These are phyloP conservation scores for Lissocephala sabroskyi DNA, from an alignment of 2,888 invertebrate species.

Conservation along the genomic window DNA sequence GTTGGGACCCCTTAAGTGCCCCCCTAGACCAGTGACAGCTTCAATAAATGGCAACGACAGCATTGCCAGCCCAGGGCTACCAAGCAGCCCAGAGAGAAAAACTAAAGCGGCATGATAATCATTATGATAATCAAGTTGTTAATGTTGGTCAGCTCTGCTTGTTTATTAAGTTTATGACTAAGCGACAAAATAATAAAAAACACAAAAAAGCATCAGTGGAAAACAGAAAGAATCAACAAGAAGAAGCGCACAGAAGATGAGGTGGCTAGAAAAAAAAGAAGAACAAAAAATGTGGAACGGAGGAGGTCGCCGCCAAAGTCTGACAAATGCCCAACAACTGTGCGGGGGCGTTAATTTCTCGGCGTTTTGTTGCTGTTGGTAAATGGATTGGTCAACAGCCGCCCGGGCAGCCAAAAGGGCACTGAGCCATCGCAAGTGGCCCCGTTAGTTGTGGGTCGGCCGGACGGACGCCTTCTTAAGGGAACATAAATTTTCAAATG, in stretches of 20 bases:
- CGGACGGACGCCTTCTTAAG: too few species aligned
- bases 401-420: conserved; percentile 10
- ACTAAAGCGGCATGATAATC: conserved; percentile 12
- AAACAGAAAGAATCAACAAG: conserved; percentile 22
- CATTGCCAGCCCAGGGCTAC: too few species aligned
- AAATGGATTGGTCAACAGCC: conserved; percentile 23
- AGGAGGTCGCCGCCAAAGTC: conserved; percentile 22
- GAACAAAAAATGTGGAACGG: not conserved
- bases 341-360: conserved; percentile 17
- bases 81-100: not conserved
- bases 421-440: too few species aligned
- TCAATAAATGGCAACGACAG: conserved; percentile 45
- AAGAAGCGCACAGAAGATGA: too few species aligned
- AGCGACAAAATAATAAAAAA: conserved; percentile 12
- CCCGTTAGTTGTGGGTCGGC: too few species aligned
- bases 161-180: conserved; percentile 3
- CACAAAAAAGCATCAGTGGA: conserved; percentile 27
- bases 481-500: too few species aligned
- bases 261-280: too few species aligned
- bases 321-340: conserved; percentile 58
- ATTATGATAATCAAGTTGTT: conserved; percentile 18
- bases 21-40: conserved; percentile 45
- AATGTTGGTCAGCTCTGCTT: conserved; percentile 1
- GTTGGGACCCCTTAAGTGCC: conserved; percentile 39
- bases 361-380: conserved; percentile 11